Conservation (phyloP, 2,888 invertebrate genomes). For the Tethea ocularis region DNA sequence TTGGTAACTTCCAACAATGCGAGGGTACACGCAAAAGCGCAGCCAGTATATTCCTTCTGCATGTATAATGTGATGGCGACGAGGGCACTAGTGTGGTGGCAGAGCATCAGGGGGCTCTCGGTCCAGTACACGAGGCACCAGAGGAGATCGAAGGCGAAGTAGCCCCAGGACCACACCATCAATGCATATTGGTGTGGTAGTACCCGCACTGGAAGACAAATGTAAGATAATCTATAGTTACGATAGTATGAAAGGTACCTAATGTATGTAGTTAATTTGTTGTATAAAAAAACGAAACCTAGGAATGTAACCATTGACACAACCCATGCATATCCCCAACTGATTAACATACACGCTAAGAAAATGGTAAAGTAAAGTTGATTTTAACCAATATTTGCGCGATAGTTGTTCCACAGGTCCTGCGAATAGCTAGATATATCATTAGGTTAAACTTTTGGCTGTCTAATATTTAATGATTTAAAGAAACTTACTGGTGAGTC, state of each 20-base stretch:
- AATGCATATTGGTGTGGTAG: conserved; percentile 64
- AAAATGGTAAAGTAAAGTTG: no score
- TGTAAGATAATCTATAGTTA: no score
- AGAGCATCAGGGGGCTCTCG: conserved; percentile 78
- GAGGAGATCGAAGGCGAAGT: conserved; percentile 84
- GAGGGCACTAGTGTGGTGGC: conserved; percentile 81
- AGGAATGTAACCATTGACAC: no score
- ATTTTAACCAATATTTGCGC: no score
- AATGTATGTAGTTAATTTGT: no score
- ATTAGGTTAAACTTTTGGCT: no score
- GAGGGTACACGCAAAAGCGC: conserved; percentile 80
- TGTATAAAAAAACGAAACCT: no score
- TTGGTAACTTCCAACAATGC: conserved; percentile 85
- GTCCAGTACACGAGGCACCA: conserved; percentile 83
- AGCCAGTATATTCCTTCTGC: conserved; percentile 75
- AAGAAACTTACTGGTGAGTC: conserved; percentile 56
- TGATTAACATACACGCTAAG: no score
- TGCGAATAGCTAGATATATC: no score
- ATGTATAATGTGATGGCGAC: conserved; percentile 79
- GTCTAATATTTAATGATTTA: background rate
- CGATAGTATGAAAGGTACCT: no score
- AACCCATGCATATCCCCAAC: no score
- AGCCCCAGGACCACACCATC: conserved; percentile 84
- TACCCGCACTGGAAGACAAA: conserved; percentile 54
- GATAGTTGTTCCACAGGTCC: no score